A percentile compares a stretch with the other conserved stretches of the same genome.
phyloP scores from a whole-genome alignment of 2,113 vertebrate species.

The Polyodon spathula region DNA sequence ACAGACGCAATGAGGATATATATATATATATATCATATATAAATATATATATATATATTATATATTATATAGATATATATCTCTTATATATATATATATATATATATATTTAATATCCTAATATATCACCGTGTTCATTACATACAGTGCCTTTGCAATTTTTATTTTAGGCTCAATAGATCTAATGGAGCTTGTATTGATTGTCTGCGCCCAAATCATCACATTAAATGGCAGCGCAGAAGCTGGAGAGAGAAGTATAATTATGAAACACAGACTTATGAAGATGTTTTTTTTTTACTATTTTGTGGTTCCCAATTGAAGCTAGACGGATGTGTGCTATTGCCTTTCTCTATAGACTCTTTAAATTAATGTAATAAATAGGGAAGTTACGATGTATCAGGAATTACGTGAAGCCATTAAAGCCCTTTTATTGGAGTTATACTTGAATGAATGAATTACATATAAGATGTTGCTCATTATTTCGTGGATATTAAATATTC shows the following conservation, averaged over 20 bases:
- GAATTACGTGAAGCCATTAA: neutral
- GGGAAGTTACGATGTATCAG: slow-evolving; percentile 6
- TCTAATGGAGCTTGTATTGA: slow-evolving; percentile 8
- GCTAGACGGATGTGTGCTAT: slow-evolving; percentile 6
- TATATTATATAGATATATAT: too few relatives aligned
- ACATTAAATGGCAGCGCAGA: slow-evolving; percentile 5
- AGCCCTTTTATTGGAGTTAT: neutral
- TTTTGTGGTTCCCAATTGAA: slow-evolving; percentile 1
- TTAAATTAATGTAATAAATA: slow-evolving; percentile 13
- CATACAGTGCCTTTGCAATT: neutral
- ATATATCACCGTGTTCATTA: neutral
- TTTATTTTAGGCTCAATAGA: neutral
- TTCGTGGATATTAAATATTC: neutral
- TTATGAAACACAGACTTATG: slow-evolving; percentile 4
- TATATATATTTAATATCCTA: too few relatives aligned
- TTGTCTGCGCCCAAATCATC: slow-evolving; percentile 3
- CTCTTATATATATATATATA: too few relatives aligned
- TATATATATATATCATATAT: too few relatives aligned
- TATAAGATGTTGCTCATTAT: neutral
- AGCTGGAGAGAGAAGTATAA: slow-evolving; percentile 2
- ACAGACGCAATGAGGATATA: neutral
- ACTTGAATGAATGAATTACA: slow-evolving; percentile 5
- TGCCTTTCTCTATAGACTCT: slow-evolving; percentile 12
- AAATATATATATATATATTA: too few relatives aligned
- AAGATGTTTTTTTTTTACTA: slow-evolving; percentile 4